These are phyloP conservation scores for Heterotilapia buettikoferi DNA, from an alignment of 2,113 vertebrate species.

Conservation along the genomic window DNA sequence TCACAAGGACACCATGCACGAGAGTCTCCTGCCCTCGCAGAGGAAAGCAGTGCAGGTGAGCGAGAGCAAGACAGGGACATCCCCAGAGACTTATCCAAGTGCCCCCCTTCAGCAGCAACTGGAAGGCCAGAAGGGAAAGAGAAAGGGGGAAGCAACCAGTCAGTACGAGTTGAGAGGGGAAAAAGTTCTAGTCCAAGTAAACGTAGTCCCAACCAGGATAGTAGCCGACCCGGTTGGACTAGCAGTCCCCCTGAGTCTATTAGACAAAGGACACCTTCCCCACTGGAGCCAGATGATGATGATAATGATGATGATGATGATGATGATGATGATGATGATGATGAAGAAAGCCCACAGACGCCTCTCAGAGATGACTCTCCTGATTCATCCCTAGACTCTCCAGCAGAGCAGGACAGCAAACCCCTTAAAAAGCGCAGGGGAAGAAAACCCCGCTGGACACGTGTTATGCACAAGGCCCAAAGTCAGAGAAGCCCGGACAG, in stretches of 20 bases:
- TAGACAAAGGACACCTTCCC: constrained; percentile 57
- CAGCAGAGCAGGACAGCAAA: constrained; percentile 80
- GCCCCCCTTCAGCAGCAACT: constrained; percentile 28
- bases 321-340: background rate
- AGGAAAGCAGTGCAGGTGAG: constrained; percentile 60
- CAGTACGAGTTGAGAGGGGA: constrained; percentile 50
- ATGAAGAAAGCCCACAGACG: constrained; percentile 38
- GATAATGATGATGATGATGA: background rate
- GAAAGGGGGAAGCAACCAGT: constrained; percentile 48
- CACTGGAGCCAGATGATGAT: constrained; percentile 44
- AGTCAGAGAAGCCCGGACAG: constrained; percentile 50
- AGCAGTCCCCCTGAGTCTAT: constrained; percentile 47
- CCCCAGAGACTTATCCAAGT: constrained; percentile 68
- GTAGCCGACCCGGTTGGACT: constrained; percentile 25
- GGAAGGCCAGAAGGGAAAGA: constrained; percentile 66
- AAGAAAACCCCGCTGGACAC: constrained; percentile 87
- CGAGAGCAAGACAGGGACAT: constrained; percentile 55
- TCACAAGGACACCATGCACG: constrained; percentile 63
- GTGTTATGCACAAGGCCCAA: constrained; percentile 72
- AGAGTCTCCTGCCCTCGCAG: constrained; percentile 55
- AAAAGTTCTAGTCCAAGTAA: constrained; percentile 70
- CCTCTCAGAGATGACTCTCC: constrained; percentile 67
- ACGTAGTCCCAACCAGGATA: constrained; percentile 65
- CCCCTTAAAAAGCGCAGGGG: constrained; percentile 91
- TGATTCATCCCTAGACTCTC: constrained; percentile 67